Percentiles rank a stretch among this genome's conserved stretches.
Evolutionary conservation across 2,797 vertebrate species (phyloP).

Genomic region (Chelonia mydas): DNA sequence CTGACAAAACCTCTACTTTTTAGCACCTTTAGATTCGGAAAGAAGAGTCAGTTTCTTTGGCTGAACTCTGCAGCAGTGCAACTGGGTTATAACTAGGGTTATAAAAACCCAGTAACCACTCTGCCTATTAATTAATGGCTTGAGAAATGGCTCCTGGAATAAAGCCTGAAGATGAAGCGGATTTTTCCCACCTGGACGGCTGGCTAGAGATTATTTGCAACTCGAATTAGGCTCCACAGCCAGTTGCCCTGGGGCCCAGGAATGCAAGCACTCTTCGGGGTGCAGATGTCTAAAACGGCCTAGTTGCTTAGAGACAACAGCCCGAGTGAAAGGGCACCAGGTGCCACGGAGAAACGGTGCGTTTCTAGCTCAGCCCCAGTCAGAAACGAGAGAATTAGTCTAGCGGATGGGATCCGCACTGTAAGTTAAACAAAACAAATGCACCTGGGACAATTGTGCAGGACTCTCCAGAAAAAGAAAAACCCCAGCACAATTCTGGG

Average conservation of each 20-base stretch:
- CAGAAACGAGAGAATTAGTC: not conserved
- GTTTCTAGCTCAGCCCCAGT: not conserved
- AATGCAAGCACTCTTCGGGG: not conserved
- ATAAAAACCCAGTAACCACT: not conserved
- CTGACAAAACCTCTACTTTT: not conserved
- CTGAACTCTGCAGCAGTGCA: not conserved
- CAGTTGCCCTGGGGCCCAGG: not conserved
- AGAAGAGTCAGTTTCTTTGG: not conserved
- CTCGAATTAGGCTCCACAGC: not conserved
- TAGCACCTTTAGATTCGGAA: not conserved
- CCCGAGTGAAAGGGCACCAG: not conserved
- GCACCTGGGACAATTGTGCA: not conserved
- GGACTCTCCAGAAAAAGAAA: not conserved
- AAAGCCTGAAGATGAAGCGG: not conserved
- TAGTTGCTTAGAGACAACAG: not conserved
- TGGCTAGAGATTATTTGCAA: not conserved
- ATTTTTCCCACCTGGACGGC: not conserved
- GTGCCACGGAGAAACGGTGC: not conserved
- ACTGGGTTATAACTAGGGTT: not conserved
- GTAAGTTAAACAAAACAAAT: not conserved
- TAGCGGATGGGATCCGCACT: not conserved
- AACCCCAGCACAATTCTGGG: not conserved
- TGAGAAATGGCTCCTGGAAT: not conserved
- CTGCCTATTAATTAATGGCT: not conserved
- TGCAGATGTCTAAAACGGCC: constrained; percentile 17